Percentiles rank a stretch among this genome's conserved stretches.
These are phyloP conservation scores for Cataglyphis albicans DNA, from an alignment of 2,888 invertebrate genomes.

Conservation along the genomic window DNA sequence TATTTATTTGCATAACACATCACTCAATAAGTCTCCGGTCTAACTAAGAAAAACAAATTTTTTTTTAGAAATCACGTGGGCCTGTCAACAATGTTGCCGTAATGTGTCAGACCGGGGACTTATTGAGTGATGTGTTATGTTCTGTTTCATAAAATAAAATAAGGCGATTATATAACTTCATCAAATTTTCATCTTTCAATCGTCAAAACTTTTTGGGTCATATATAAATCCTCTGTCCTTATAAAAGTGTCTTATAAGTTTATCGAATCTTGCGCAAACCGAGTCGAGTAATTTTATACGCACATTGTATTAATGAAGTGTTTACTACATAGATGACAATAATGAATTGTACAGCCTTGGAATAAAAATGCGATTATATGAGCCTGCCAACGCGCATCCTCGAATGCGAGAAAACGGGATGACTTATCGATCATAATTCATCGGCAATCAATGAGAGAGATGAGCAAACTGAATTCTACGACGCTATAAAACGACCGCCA, in stretches of 20 bases:
- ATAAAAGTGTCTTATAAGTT: not conserved
- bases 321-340: constrained; percentile 40
- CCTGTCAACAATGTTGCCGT: too few species aligned
- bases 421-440: constrained; percentile 18
- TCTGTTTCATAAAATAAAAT: too few species aligned
- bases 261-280: not conserved
- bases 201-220: too few species aligned
- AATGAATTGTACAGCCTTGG: constrained; percentile 50
- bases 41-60: too few species aligned
- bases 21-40: too few species aligned
- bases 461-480: constrained; percentile 24
- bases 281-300: constrained; percentile 3
- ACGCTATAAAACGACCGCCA: constrained; percentile 23
- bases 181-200: too few species aligned
- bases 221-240: not conserved
- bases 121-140: too few species aligned
- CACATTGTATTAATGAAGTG: constrained; percentile 45
- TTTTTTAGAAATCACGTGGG: too few species aligned
- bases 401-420: constrained; percentile 41
- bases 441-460: constrained; percentile 28
- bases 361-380: constrained; percentile 49
- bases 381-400: constrained; percentile 24
- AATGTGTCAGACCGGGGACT: too few species aligned
- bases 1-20: too few species aligned
- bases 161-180: too few species aligned